Conservation (phyloP, 1,140 invertebrate species). For the Magallana gigas region DNA sequence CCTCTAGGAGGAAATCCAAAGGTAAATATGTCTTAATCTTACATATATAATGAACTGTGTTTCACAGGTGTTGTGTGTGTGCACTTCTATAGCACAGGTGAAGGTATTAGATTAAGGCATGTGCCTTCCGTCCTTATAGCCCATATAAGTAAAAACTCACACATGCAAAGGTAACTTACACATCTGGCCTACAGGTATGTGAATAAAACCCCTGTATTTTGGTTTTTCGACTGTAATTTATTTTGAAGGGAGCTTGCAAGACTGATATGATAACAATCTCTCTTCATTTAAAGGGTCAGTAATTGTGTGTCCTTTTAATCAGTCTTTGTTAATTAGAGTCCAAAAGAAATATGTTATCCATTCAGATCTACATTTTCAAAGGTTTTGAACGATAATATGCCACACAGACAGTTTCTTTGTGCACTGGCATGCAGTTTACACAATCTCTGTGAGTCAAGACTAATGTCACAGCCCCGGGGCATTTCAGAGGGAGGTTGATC, state of each 20-base stretch:
- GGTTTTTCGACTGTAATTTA: background rate
- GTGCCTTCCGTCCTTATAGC: background rate
- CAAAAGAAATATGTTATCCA: background rate
- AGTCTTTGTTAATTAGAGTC: constrained; percentile 7
- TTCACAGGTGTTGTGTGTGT: constrained; percentile 35
- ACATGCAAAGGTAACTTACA: no score
- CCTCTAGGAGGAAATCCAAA: background rate
- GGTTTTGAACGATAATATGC: background rate
- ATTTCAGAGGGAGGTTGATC: no score
- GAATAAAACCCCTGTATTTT: background rate
- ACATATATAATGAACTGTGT: constrained; percentile 13
- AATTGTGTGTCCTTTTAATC: background rate
- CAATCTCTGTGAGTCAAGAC: no score
- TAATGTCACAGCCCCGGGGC: no score
- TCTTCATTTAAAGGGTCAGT: constrained; percentile 18
- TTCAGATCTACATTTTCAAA: background rate
- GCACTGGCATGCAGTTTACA: background rate
- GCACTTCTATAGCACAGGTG: background rate
- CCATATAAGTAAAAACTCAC: background rate
- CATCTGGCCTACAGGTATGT: background rate
- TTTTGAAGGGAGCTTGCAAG: background rate
- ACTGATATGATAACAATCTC: background rate
- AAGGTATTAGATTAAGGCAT: background rate
- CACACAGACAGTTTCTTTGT: background rate
- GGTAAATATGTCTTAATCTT: background rate